Percentiles rank a stretch among this genome's conserved stretches.
These are phyloP conservation scores for Nematolebias whitei DNA, from an alignment of 2,113 vertebrate genomes.

Conservation along the genomic window DNA sequence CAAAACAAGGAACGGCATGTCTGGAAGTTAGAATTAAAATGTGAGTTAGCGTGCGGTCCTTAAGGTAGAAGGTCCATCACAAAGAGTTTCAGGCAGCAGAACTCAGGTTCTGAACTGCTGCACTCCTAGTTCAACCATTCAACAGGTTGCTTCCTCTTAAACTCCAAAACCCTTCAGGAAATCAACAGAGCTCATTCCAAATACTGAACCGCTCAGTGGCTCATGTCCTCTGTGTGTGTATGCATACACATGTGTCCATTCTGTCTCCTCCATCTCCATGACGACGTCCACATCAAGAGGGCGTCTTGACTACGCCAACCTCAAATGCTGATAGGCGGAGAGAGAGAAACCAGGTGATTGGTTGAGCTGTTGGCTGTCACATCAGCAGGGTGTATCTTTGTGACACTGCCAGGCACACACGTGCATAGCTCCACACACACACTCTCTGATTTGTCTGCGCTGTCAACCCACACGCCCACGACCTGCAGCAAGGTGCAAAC, in stretches of 20 bases:
- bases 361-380: conserved; percentile 71
- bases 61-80: no score
- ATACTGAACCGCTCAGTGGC: not conserved
- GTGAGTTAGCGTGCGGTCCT: not conserved
- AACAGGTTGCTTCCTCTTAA: conserved; percentile 61
- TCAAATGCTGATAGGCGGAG: conserved; percentile 66
- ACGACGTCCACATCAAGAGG: conserved; percentile 70
- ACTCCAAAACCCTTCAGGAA: conserved; percentile 9
- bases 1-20: conserved; percentile 4
- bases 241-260: conserved; percentile 49
- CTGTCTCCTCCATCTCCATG: conserved; percentile 69
- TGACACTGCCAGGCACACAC: conserved; percentile 55
- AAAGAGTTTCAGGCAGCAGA: not conserved
- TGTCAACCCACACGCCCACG: conserved; percentile 61
- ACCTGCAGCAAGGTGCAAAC: conserved; percentile 69
- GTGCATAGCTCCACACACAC: conserved; percentile 14
- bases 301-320: conserved; percentile 61
- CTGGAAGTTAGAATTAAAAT: conserved; percentile 20
- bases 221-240: not conserved
- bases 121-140: conserved; percentile 26
- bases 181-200: conserved; percentile 3
- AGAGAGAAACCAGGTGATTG: conserved; percentile 71
- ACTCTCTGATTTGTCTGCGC: conserved; percentile 44
- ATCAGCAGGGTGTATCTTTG: conserved; percentile 73
- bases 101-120: conserved; percentile 4